Conservation (phyloP, 2,113 vertebrate species). For the Trochalopteron elliotii region DNA sequence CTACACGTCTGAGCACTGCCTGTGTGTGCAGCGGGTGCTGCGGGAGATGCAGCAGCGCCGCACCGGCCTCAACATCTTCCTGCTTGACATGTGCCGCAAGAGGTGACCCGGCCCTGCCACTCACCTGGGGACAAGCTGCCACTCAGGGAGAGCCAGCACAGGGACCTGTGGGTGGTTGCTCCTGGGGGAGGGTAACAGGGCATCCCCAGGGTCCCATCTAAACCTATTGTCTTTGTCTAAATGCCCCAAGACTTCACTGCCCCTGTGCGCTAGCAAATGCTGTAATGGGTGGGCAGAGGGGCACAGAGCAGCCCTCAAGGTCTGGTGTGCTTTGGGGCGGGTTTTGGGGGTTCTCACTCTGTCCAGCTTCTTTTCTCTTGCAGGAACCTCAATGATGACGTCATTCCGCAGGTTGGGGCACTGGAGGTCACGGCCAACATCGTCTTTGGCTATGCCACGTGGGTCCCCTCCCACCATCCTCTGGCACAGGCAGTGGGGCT, state of each 20-base stretch:
- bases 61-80: slow-evolving; percentile 85
- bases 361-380: background rate
- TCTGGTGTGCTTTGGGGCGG: background rate
- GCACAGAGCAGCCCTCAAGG: background rate
- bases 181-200: rapidly evolving
- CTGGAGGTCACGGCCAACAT: slow-evolving; percentile 86
- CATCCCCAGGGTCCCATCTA: background rate
- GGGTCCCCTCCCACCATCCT: slow-evolving; percentile 14
- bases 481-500: rapidly evolving
- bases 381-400: slow-evolving; percentile 82
- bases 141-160: rapidly evolving
- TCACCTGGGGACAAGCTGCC: background rate
- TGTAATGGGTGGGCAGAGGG: background rate
- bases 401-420: slow-evolving; percentile 75
- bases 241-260: background rate
- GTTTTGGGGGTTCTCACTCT: background rate
- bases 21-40: slow-evolving; percentile 84
- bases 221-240: background rate
- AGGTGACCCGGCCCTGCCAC: slow-evolving; percentile 48
- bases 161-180: background rate
- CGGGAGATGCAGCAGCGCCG: slow-evolving; percentile 82
- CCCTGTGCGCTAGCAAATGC: rapidly evolving
- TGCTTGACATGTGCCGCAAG: slow-evolving; percentile 90
- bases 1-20: slow-evolving; percentile 81
- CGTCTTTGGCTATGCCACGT: slow-evolving; percentile 90